Conservation (phyloP, 2,797 vertebrate genomes). For the Brachymystax lenok region DNA sequence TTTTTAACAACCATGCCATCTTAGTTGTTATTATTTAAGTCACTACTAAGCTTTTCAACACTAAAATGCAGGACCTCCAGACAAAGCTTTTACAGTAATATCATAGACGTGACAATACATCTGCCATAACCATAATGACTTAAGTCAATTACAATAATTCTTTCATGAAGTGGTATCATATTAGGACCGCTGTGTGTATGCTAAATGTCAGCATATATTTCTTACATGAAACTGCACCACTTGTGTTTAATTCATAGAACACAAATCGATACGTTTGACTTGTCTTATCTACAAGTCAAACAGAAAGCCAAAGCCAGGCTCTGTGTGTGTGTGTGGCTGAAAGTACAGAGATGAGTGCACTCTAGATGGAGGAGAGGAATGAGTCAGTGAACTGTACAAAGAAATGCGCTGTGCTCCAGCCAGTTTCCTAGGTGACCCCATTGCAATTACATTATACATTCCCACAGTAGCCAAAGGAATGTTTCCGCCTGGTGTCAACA, state of each 20-base stretch:
- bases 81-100: neutral
- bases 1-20: too few species aligned
- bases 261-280: slow-evolving; percentile 35
- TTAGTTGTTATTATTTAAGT: too few species aligned
- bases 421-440: slow-evolving; percentile 20
- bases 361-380: slow-evolving; percentile 26
- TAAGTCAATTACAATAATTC: neutral
- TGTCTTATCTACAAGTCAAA: slow-evolving; percentile 28
- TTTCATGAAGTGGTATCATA: neutral
- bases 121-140: neutral
- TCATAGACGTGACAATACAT: neutral
- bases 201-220: neutral
- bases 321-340: slow-evolving; percentile 2
- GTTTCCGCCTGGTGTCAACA: slow-evolving; percentile 6
- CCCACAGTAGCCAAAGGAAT: slow-evolving; percentile 16
- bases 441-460: slow-evolving; percentile 4
- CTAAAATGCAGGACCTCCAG: too few species aligned
- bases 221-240: neutral
- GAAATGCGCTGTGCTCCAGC: neutral
- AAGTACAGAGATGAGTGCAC: neutral
- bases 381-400: slow-evolving; percentile 26
- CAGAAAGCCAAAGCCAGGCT: neutral
- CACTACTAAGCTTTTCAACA: too few species aligned
- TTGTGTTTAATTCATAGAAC: neutral
- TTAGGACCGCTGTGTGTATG: neutral